These are phyloP conservation scores for Scaptomyza reducta DNA, from an alignment of 2,888 invertebrate species.

Conservation along the genomic window DNA sequence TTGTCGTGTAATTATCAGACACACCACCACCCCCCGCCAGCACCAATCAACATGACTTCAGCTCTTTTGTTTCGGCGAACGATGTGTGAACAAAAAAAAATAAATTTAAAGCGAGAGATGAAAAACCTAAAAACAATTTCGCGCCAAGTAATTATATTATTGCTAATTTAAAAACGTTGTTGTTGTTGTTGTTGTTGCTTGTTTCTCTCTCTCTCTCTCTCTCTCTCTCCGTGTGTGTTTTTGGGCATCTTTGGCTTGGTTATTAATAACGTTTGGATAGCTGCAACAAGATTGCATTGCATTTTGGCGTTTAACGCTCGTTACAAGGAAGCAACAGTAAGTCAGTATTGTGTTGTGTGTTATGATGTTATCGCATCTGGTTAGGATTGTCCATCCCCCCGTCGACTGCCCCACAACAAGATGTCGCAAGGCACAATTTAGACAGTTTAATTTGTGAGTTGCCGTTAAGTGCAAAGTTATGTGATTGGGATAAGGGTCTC, in stretches of 20 bases:
- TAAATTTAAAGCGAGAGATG: conserved; percentile 3
- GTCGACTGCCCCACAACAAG: conserved; percentile 2
- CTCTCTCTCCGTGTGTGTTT: background rate
- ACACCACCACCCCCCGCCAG: conserved; percentile 12
- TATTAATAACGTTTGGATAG: conserved; percentile 50
- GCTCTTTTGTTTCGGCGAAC: conserved; percentile 59
- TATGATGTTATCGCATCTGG: conserved; percentile 62
- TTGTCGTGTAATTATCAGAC: conserved; percentile 77
- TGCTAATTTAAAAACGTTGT: conserved; percentile 66
- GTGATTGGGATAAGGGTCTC: conserved; percentile 65
- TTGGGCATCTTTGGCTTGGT: conserved; percentile 23
- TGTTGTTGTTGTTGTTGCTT: no score
- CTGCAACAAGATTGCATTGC: conserved; percentile 39
- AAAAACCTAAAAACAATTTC: conserved; percentile 75
- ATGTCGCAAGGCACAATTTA: conserved; percentile 52
- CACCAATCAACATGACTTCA: conserved; percentile 3
- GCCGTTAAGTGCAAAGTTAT: conserved; percentile 79
- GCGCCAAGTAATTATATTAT: conserved; percentile 78
- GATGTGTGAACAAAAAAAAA: conserved; percentile 73
- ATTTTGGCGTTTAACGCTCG: conserved; percentile 8
- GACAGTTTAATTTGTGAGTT: conserved; percentile 78
- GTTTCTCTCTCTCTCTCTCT: conserved; percentile 15
- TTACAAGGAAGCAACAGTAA: conserved; percentile 51
- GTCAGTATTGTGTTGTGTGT: background rate
- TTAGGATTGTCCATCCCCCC: conserved; percentile 34